Evolutionary conservation across 2,797 vertebrate species (phyloP).

Genomic region (Orientallactaga sibirica): DNA sequence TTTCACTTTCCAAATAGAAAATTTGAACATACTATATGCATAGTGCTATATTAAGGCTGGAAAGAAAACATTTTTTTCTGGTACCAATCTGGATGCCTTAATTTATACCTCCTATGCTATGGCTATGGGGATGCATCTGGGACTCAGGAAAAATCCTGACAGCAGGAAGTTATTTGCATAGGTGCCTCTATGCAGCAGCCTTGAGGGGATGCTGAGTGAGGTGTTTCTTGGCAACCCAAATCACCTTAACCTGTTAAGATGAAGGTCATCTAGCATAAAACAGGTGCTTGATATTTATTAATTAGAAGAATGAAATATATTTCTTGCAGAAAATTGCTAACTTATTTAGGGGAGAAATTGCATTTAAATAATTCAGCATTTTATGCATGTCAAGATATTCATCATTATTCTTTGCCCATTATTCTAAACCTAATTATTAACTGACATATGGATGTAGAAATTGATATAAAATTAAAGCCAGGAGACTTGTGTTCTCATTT

Average conservation of each 20-base stretch:
- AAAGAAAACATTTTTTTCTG: background rate
- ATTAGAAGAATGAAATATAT: background rate
- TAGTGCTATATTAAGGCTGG: background rate
- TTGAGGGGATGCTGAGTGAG: background rate
- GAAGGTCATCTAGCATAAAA: background rate
- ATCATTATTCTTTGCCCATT: background rate
- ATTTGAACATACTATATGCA: background rate
- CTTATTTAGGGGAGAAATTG: background rate
- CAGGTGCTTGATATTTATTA: background rate
- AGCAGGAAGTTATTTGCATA: background rate
- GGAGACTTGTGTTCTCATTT: background rate
- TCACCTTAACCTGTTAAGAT: background rate
- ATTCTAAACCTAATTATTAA: background rate
- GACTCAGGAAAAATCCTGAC: background rate
- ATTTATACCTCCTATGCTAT: background rate
- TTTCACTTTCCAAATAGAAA: constrained; percentile 23
- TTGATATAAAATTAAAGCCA: background rate
- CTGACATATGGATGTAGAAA: background rate
- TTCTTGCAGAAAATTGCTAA: background rate
- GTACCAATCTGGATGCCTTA: background rate
- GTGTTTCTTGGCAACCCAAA: background rate
- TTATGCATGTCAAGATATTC: background rate
- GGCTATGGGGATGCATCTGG: background rate
- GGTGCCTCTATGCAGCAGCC: background rate
- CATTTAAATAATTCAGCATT: constrained; percentile 17